Evolutionary conservation across 2,888 invertebrate genomes (phyloP), one percentile per base, ranked within the genome.

Genomic region (Elegia similella): DNA sequence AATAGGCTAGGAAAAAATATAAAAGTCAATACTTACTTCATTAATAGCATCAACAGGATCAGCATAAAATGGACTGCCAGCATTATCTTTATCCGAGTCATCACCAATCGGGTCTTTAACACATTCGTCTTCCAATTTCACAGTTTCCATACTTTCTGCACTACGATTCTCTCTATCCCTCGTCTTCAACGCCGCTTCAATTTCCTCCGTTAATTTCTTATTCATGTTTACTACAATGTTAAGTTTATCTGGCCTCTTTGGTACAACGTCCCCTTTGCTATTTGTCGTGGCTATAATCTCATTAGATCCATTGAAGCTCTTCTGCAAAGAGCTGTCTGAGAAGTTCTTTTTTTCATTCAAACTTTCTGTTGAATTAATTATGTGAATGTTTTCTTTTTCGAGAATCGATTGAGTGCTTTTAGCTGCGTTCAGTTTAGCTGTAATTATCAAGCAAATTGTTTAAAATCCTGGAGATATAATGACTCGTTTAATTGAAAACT

Each of bases 61-160:
- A 1, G 97, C 96, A 76, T 97, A 97, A 75, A 97, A 97, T 0
- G 97, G 97, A 79, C 97, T 97, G 12, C 95, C 95, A 76, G 96
- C 95, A 66, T 96, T 96, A 61, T 92, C 92, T 62, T 90, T 87
- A 62, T 90, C 92, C 55, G 83, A 81, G 55, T 86, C 84, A 44
- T 83, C 83, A 46, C 75, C 78, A 55, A 78, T 73, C 23, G 73
- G 69, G 59, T 80, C 80, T 61, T 81, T 82, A 6, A 73, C 67
- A 61, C 72, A 74, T 64, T 87, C 86, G 63, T 91, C 90, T 69
- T 90, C 91, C 55, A 88, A 63, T 75, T 89, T 92, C 2, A 92
- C 81, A 5, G 90, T 90, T 68, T 92, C 92, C 86, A 92, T 92
- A 69, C 91, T 92, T 63, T 91, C 91, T 62, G 80, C 78, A 53